Evolutionary conservation across 1,140 invertebrate genomes (phyloP), one percentile per base, ranked within the genome.

Genomic region (Hypsibius dujardini): DNA sequence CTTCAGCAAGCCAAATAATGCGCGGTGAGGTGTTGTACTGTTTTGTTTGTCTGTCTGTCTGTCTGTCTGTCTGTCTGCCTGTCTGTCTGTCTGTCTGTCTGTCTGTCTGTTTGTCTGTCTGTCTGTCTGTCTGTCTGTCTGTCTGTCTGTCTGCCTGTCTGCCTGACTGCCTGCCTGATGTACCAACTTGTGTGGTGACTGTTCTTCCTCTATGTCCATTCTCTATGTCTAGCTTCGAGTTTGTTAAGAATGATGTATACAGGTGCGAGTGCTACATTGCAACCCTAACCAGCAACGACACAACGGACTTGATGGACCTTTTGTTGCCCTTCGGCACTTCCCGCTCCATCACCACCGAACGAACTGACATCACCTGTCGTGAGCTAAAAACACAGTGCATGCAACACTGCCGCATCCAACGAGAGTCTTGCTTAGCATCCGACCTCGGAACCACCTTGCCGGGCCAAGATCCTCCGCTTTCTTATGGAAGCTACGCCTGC

Each of bases 1-100:
- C 50, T 56, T 56, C n/a, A 56, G 50, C 50, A 56, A 56, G 50
- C 50, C 50, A n/a, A 56, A n/a, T n/a, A n/a, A 56, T 56, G 50
- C 50, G 7, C 50, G 50, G 50, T 56, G n/a, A 56, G 50, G 7
- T 56, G 50, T 56, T 7, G n/a, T 7, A 56, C 50, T 56, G 50
- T 56, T 56, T 56, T 56, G 50, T 56, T 56, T 56, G 50, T n/a
- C n/a, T n/a, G n/a, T n/a, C n/a, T n/a, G n/a, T n/a, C n/a, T n/a
- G n/a, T n/a, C n/a, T n/a, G n/a, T n/a, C n/a, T n/a, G n/a, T n/a
- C n/a, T n/a, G n/a, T n/a, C n/a, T n/a, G n/a, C n/a, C n/a, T n/a
- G n/a, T n/a, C n/a, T n/a, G n/a, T n/a, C n/a, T n/a, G n/a, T n/a
- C n/a, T n/a, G n/a, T n/a, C n/a, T n/a, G n/a, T n/a, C n/a, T n/a